Percentiles rank a stretch among this genome's conserved stretches.
Evolutionary conservation across 2,888 invertebrate species (phyloP).

Genomic region (Rotaria magnacalcarata): DNA sequence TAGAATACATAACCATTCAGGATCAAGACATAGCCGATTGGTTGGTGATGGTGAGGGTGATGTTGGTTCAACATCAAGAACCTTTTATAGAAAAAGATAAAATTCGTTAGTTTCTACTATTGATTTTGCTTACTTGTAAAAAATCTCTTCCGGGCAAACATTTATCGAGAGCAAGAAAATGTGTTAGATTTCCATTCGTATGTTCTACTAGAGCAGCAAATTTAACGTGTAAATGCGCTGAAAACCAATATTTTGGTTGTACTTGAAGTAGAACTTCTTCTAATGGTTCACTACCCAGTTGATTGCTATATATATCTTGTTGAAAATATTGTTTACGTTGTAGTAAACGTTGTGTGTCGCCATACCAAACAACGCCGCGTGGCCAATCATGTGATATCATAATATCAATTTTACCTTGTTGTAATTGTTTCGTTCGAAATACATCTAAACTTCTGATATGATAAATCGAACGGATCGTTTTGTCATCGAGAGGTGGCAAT

Average conservation of each 20-base stretch:
- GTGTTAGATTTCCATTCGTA: slow-evolving; percentile 63
- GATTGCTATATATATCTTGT: slow-evolving; percentile 74
- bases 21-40: slow-evolving; percentile 63
- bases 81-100: background rate
- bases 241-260: slow-evolving; percentile 85
- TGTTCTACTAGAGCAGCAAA: slow-evolving; percentile 67
- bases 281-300: slow-evolving; percentile 80
- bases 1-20: slow-evolving; percentile 87
- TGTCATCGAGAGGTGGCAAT: slow-evolving; percentile 74
- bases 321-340: slow-evolving; percentile 75
- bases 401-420: slow-evolving; percentile 70
- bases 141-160: slow-evolving; percentile 82
- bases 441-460: slow-evolving; percentile 83
- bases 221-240: slow-evolving; percentile 85
- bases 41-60: background rate
- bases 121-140: slow-evolving; percentile 68
- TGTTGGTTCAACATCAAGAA: slow-evolving; percentile 47
- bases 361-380: slow-evolving; percentile 76
- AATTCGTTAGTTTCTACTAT: background rate
- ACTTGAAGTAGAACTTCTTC: slow-evolving; percentile 75
- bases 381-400: slow-evolving; percentile 80
- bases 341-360: slow-evolving; percentile 71
- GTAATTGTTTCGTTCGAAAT: slow-evolving; percentile 78
- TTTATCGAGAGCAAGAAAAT: slow-evolving; percentile 90
- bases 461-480: slow-evolving; percentile 78